Percentiles rank a stretch among this genome's conserved stretches.
phyloP scores from a whole-genome alignment of 2,797 vertebrate genomes.

The Centroberyx gerrardi region DNA sequence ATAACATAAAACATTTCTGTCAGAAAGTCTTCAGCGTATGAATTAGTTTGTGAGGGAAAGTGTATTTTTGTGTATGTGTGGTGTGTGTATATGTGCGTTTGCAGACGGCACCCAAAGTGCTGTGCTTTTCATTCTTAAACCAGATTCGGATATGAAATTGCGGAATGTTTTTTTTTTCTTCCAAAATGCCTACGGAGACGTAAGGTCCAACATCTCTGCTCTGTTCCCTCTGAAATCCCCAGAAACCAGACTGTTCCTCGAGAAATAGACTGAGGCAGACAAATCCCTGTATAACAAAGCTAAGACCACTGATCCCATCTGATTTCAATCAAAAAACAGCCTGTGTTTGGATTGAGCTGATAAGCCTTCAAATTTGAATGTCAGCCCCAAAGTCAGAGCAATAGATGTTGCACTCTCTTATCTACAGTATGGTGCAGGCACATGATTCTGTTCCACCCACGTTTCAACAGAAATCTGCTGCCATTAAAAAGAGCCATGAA shows the following conservation, averaged over 20 bases:
- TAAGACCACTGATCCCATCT: neutral
- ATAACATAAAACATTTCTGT: constrained; percentile 50
- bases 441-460: neutral
- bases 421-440: neutral
- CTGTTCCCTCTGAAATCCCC: neutral
- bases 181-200: neutral
- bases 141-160: constrained; percentile 1
- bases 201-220: constrained; percentile 8
- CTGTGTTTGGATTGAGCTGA: neutral
- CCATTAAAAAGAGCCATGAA: neutral
- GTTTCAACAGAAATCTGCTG: neutral
- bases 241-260: neutral
- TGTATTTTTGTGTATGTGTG: constrained; percentile 1
- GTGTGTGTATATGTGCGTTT: neutral
- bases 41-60: constrained; percentile 19
- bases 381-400: neutral
- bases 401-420: neutral
- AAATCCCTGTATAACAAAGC: constrained; percentile 3
- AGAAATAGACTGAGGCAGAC: neutral
- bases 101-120: constrained; percentile 7
- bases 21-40: constrained; percentile 36
- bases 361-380: neutral
- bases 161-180: neutral
- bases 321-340: neutral
- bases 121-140: constrained; percentile 21